Conservation (phyloP, 2,113 vertebrate genomes). For the Raphicerus campestris region DNA sequence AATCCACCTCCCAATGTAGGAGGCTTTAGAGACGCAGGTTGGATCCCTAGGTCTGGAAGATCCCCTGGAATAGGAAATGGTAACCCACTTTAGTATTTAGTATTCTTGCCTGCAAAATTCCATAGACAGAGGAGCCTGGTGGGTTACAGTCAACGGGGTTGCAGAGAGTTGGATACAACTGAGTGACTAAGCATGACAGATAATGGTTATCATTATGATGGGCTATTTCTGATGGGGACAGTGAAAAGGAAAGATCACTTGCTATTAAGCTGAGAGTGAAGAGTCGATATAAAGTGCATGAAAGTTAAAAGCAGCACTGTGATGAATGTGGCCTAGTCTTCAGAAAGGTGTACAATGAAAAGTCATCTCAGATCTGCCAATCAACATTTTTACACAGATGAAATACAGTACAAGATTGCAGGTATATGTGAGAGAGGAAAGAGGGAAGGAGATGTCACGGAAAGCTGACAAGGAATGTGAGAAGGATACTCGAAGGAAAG, state of each 20-base stretch:
- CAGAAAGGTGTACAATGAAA: neutral
- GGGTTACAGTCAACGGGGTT: neutral
- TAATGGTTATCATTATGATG: neutral
- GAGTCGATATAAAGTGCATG: neutral
- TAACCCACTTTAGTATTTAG: neutral
- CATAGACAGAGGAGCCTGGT: neutral
- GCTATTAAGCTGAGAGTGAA: neutral
- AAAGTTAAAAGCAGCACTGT: conserved; percentile 65
- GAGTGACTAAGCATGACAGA: neutral
- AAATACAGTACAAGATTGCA: neutral
- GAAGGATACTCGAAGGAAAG: neutral
- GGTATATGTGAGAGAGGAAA: neutral
- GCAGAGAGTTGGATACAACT: neutral
- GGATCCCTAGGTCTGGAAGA: neutral
- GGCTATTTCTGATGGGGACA: neutral
- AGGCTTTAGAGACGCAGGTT: neutral
- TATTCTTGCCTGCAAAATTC: neutral
- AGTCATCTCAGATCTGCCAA: neutral
- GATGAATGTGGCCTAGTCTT: conserved; percentile 69
- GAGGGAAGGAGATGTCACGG: neutral
- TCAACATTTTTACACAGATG: neutral
- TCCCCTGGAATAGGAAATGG: neutral
- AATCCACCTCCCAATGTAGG: neutral
- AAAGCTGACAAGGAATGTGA: neutral
- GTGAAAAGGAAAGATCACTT: neutral